These are phyloP conservation scores for Anthopleura sola DNA, from an alignment of 64 coral and sea anemone genomes.

Conservation along the genomic window DNA sequence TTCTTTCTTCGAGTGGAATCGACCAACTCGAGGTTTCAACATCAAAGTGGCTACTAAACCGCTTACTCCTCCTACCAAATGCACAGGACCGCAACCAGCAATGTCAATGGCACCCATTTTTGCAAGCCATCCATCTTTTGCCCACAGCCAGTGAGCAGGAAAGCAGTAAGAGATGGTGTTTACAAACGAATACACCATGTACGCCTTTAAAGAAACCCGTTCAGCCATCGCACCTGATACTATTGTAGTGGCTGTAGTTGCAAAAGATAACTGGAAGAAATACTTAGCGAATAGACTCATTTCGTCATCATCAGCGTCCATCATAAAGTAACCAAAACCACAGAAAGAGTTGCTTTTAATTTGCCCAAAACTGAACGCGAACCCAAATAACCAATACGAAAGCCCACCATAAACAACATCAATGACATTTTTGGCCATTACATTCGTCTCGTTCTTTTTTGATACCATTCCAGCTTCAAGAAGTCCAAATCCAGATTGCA, in stretches of 20 bases:
- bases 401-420: conserved; percentile 51
- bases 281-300: conserved; percentile 56
- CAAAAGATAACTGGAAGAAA: conserved; percentile 53
- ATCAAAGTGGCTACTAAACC: conserved; percentile 67
- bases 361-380: conserved; percentile 36
- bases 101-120: conserved; percentile 52
- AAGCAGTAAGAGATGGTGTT: conserved; percentile 44
- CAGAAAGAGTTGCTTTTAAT: conserved; percentile 1
- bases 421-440: conserved; percentile 47
- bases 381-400: conserved; percentile 51
- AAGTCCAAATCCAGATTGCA: conserved; percentile 57
- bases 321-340: conserved; percentile 28
- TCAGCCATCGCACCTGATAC: conserved; percentile 61
- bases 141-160: conserved; percentile 54
- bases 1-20: conserved; percentile 23
- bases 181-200: conserved; percentile 40
- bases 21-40: conserved; percentile 54
- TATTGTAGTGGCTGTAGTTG: conserved; percentile 55
- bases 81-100: conserved; percentile 42
- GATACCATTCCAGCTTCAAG: conserved; percentile 51
- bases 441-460: conserved; percentile 44
- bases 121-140: conserved; percentile 24
- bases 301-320: conserved; percentile 29
- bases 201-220: conserved; percentile 36
- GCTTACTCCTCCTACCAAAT: conserved; percentile 46